Evolutionary conservation across 2,888 invertebrate genomes (phyloP), one percentile per base, ranked within the genome.

Genomic region (Bhutanitis thaidina): DNA sequence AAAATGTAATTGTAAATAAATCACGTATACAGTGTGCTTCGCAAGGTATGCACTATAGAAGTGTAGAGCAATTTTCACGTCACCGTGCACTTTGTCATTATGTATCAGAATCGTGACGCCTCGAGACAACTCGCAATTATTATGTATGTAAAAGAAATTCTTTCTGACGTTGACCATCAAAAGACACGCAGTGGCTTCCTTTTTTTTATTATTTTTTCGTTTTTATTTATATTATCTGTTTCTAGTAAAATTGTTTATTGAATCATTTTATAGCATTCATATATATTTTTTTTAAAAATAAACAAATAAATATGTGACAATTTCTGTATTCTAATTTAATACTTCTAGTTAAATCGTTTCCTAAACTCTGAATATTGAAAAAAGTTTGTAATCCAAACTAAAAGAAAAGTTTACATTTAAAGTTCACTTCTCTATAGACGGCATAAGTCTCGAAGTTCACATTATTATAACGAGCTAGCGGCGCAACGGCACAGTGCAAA

Each of bases 101-200:
- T 84, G 78, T 82, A 82, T 82, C 87, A 78, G 84, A 79, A 82
- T 88, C 87, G 89, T 89, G 88, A 89, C 85, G 89, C 88, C 88
- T 80, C 82, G 71, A 87, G 86, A 89, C 86, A 85, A 82, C 82
- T 85, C 74, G 80, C 88, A 88, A 88, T 88, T 88, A 87, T 88
- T 85, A 81, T 85, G 85, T 88, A 85, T 89, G 86, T 88, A 80
- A 86, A 88, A 87, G 86, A 84, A 86, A 87, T 87, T 86, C 81
- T 81, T 85, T 80, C 72, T 77, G 79, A 70, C 68, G 59, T 62
- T 55, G 80, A 56, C 80, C 79, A 83, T 57, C 34, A 69, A 74
- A 72, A 57, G 50, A 54, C 51, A 49, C 77, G 65, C 67, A 85
- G 82, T 67, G 27, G 72, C 27, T 13, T 15, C 43, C 15, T 45